Percentiles rank a stretch among this genome's conserved stretches.
Evolutionary conservation across 2,797 vertebrate genomes (phyloP).

Genomic region (Neosilurus mollespiculum): DNA sequence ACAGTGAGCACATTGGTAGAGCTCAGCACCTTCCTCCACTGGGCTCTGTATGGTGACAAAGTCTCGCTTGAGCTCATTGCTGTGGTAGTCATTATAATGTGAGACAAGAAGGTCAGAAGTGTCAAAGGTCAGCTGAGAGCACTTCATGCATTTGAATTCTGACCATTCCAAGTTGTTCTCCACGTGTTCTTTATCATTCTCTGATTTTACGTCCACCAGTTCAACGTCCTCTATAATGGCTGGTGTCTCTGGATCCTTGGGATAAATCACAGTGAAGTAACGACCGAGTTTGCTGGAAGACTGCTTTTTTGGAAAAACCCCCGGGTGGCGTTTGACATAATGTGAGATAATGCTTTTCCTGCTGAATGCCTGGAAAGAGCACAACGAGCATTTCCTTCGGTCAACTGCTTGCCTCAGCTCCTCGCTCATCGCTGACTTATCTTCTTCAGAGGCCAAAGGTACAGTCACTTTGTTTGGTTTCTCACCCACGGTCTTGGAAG

Average conservation of each 20-base stretch:
- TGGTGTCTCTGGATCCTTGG: slow-evolving; percentile 83
- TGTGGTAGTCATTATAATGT: slow-evolving; percentile 96
- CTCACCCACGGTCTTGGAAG: slow-evolving; percentile 87
- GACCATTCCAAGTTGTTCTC: slow-evolving; percentile 85
- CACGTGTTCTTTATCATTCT: slow-evolving; percentile 66
- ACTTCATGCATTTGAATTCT: slow-evolving; percentile 94
- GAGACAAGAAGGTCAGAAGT: slow-evolving; percentile 87
- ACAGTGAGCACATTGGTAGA: slow-evolving; percentile 95
- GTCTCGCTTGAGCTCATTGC: slow-evolving; percentile 91
- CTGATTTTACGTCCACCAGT: slow-evolving; percentile 75
- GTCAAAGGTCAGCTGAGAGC: slow-evolving; percentile 91
- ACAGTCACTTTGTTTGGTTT: slow-evolving; percentile 88
- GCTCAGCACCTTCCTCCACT: slow-evolving; percentile 77
- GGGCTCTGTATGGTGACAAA: slow-evolving; percentile 80
- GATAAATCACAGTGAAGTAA: slow-evolving; percentile 94
- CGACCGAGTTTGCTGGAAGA: slow-evolving; percentile 92
- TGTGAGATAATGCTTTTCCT: slow-evolving; percentile 98
- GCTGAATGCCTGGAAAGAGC: slow-evolving; percentile 95
- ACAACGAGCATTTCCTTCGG: slow-evolving; percentile 90
- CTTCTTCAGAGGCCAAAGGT: slow-evolving; percentile 78
- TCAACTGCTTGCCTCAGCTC: slow-evolving; percentile 93
- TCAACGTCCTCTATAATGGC: slow-evolving; percentile 67
- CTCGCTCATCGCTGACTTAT: slow-evolving; percentile 85
- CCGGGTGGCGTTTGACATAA: slow-evolving; percentile 98
- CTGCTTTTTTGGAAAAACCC: slow-evolving; percentile 97